Conservation (phyloP, 2,888 invertebrate species). For the Drosophila borborema region DNA sequence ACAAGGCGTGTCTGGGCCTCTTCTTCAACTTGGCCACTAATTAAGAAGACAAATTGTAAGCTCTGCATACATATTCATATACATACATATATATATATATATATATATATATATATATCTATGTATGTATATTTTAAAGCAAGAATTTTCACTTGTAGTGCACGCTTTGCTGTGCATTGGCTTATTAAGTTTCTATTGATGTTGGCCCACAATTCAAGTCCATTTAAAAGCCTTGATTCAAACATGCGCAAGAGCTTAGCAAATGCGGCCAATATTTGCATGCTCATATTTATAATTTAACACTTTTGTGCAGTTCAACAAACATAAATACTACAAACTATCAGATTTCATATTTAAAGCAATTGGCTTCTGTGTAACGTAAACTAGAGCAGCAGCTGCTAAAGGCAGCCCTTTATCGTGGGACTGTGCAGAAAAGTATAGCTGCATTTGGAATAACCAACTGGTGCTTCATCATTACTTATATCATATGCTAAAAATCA, state of each 20-base stretch:
- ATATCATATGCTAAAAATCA: no score
- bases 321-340: neutral
- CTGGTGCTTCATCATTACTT: neutral
- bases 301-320: neutral
- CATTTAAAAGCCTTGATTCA: conserved; percentile 31
- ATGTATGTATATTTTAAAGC: conserved; percentile 35
- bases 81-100: neutral
- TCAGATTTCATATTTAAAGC: neutral
- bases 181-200: conserved; percentile 22
- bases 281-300: neutral
- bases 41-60: conserved; percentile 75
- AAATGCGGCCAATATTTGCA: conserved; percentile 8
- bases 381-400: neutral
- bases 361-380: neutral
- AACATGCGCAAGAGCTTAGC: neutral
- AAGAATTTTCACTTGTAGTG: conserved; percentile 12
- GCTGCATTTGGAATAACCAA: neutral
- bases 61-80: conserved; percentile 21
- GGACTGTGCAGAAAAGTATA: neutral
- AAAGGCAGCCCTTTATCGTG: neutral
- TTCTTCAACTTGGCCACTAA: conserved; percentile 69
- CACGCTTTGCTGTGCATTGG: conserved; percentile 9
- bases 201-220: conserved; percentile 39
- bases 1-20: conserved; percentile 27
- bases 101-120: neutral